Percentiles rank a stretch among this genome's conserved stretches.
Conservation (phyloP, 2,888 invertebrate genomes). For the Sialis fuliginosa region DNA sequence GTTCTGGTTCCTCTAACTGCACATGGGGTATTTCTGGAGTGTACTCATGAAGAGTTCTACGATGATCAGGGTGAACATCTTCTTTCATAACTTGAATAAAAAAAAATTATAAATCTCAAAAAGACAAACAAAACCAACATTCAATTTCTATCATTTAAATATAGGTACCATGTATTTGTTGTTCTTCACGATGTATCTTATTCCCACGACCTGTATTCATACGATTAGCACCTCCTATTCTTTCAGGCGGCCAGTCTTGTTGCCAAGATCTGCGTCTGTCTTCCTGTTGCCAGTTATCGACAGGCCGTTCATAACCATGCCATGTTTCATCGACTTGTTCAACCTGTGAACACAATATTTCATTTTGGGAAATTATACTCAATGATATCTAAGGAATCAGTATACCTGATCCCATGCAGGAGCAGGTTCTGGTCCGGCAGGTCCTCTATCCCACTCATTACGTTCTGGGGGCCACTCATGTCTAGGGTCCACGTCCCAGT, state of each 20-base stretch:
- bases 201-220: slow-evolving; percentile 22
- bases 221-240: slow-evolving; percentile 5
- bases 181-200: slow-evolving; percentile 19
- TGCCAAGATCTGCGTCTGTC: slow-evolving; percentile 33
- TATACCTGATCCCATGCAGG: slow-evolving; percentile 14
- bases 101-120: too few species aligned
- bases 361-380: slow-evolving; percentile 4
- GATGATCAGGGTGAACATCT: slow-evolving; percentile 12
- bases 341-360: slow-evolving; percentile 9
- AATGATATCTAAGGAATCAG: slow-evolving; percentile 2
- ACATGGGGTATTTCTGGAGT: slow-evolving; percentile 3
- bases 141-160: too few species aligned
- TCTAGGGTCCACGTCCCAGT: slow-evolving; percentile 17
- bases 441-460: slow-evolving; percentile 19
- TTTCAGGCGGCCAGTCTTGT: slow-evolving; percentile 21
- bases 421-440: slow-evolving; percentile 14
- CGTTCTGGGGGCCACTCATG: slow-evolving; percentile 5
- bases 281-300: slow-evolving; percentile 28
- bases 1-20: slow-evolving; percentile 9
- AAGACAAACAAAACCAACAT: too few species aligned
- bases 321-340: slow-evolving; percentile 25
- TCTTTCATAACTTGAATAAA: not conserved
- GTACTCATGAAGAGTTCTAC: slow-evolving; percentile 3
- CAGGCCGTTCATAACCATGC: slow-evolving; percentile 20
- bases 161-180: not conserved